Percentiles rank a stretch among this genome's conserved stretches.
Evolutionary conservation across 2,113 vertebrate genomes (phyloP).

Genomic region (Fregetta grallaria): DNA sequence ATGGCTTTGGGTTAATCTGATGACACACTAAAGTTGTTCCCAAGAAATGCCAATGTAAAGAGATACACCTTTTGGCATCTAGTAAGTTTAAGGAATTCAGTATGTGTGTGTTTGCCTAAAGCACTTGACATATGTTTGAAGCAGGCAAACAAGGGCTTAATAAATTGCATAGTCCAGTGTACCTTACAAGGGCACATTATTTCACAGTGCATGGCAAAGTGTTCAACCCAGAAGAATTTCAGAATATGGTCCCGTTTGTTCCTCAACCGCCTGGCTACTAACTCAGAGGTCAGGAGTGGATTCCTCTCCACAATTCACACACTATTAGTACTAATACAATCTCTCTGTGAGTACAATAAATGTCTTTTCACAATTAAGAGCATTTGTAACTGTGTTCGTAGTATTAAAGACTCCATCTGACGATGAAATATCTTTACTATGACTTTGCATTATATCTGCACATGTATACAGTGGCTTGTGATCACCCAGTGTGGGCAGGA

Average conservation of each 20-base stretch:
- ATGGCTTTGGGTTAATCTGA: background rate
- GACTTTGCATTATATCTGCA: background rate
- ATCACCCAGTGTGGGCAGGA: background rate
- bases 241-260: background rate
- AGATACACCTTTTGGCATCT: background rate
- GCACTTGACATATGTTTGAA: background rate
- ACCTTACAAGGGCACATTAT: background rate
- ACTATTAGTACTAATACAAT: background rate
- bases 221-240: background rate
- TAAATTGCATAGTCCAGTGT: background rate
- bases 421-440: background rate
- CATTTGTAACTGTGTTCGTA: background rate
- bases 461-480: background rate
- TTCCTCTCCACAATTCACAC: background rate
- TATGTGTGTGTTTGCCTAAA: background rate
- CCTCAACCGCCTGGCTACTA: rapidly evolving
- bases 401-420: background rate
- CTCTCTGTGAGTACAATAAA: background rate
- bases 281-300: background rate
- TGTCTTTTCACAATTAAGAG: background rate
- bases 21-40: background rate
- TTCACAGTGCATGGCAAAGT: background rate
- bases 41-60: background rate
- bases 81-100: background rate
- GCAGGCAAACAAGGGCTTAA: background rate